Percentiles rank a stretch among this genome's conserved stretches.
phyloP scores from a whole-genome alignment of 2,797 vertebrate genomes.

The Hypotaenidia philippensis region DNA sequence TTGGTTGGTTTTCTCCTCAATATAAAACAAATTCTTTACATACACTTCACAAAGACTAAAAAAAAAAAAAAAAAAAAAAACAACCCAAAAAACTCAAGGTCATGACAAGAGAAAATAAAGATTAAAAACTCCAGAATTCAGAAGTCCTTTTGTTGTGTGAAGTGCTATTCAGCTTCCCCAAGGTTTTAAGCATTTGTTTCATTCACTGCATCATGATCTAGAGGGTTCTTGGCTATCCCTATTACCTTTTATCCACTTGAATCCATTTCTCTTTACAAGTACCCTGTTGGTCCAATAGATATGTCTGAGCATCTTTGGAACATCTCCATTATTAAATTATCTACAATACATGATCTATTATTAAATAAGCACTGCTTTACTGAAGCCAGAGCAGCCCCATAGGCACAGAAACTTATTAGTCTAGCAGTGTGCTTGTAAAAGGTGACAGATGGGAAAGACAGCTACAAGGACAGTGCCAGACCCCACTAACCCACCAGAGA shows the following conservation, averaged over 20 bases:
- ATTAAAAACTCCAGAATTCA: conserved; percentile 2
- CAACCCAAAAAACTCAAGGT: not conserved
- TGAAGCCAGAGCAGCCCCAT: not conserved
- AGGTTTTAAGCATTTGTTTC: not conserved
- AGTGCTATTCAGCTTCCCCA: not conserved
- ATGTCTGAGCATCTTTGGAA: not conserved
- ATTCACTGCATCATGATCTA: not conserved
- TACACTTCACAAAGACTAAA: not conserved
- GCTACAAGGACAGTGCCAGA: conserved; percentile 24
- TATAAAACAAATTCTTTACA: not conserved
- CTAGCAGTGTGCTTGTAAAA: conserved; percentile 25
- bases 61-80: not conserved
- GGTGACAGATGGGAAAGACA: conserved; percentile 49
- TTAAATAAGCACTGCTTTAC: conserved; percentile 35
- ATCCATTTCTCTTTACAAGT: not conserved
- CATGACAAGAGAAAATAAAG: not conserved
- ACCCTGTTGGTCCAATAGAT: not conserved
- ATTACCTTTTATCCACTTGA: not conserved
- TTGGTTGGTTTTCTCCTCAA: not conserved
- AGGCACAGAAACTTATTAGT: conserved; percentile 25
- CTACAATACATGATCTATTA: conserved; percentile 17
- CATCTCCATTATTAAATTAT: conserved; percentile 39
- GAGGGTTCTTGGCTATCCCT: not conserved
- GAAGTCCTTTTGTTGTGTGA: not conserved
- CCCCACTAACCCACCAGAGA: conserved; percentile 44